These are phyloP conservation scores for Frankliniella intonsa DNA, from an alignment of 2,888 invertebrate genomes.

Conservation along the genomic window DNA sequence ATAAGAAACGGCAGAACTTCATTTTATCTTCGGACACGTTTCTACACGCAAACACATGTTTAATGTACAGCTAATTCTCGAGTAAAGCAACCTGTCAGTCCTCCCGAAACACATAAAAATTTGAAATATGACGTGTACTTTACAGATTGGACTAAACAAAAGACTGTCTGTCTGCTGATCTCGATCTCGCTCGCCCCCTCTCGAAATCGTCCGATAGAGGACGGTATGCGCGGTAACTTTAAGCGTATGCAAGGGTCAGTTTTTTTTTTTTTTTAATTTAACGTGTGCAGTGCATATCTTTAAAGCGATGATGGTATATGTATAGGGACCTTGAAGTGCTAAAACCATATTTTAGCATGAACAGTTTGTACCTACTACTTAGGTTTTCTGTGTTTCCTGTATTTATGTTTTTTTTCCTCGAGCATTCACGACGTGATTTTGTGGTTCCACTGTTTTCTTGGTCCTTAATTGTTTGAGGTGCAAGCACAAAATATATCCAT, in stretches of 20 bases:
- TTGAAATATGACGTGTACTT: conserved; percentile 25
- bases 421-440: not conserved
- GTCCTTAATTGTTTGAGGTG: not conserved
- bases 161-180: conserved; percentile 1
- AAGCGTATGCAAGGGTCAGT: too few species aligned
- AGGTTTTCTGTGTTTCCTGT: too few species aligned
- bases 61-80: not conserved
- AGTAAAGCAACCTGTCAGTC: not conserved
- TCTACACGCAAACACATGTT: not conserved
- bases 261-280: too few species aligned
- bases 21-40: not conserved
- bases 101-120: not conserved
- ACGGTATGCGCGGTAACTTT: too few species aligned
- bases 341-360: too few species aligned
- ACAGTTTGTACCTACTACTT: too few species aligned
- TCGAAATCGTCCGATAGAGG: too few species aligned
- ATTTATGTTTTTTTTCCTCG: not conserved
- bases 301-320: too few species aligned
- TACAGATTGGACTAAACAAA: not conserved
- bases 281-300: not conserved
- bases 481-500: not conserved
- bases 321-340: too few species aligned
- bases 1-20: conserved; percentile 3
- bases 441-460: not conserved
- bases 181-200: not conserved